phyloP scores from a whole-genome alignment of 2,113 vertebrate species.

The Eublepharis macularius region DNA sequence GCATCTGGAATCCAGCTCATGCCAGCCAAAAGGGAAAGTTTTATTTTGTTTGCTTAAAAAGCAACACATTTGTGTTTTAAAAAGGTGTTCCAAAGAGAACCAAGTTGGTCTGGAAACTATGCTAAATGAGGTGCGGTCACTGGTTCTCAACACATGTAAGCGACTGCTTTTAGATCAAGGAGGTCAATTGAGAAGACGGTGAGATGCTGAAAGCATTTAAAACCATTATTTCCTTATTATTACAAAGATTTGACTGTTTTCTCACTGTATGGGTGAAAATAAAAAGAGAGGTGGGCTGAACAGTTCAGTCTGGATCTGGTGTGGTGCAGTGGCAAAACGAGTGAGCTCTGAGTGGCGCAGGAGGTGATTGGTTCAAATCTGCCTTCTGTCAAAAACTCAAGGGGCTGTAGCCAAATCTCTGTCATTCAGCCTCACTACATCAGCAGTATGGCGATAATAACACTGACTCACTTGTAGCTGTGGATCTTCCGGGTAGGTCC shows the following conservation, averaged over 20 bases:
- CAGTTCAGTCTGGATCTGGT: neutral
- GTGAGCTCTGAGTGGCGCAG: no score
- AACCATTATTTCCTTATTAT: slow-evolving; percentile 36
- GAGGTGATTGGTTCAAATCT: no score
- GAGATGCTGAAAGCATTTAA: slow-evolving; percentile 46
- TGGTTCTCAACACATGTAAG: slow-evolving; percentile 56
- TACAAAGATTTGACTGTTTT: slow-evolving; percentile 41
- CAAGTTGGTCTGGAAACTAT: slow-evolving; percentile 69
- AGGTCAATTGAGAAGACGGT: slow-evolving; percentile 59
- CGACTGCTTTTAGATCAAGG: slow-evolving; percentile 61
- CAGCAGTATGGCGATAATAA: no score
- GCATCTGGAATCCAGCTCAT: slow-evolving; percentile 67
- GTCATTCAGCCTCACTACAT: no score
- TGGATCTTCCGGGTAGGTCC: no score
- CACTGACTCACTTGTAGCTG: no score
- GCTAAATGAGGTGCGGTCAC: slow-evolving; percentile 68
- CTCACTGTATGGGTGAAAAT: slow-evolving; percentile 37
- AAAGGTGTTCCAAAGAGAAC: slow-evolving; percentile 62
- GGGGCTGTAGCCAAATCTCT: no score
- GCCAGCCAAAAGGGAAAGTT: slow-evolving; percentile 69
- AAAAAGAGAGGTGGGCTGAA: neutral
- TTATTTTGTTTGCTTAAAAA: slow-evolving; percentile 70
- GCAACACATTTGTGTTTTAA: slow-evolving; percentile 60
- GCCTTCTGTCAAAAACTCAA: no score
- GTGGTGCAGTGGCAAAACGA: no score